These are phyloP conservation scores for Acromyrmex heyeri DNA, from an alignment of 1,140 invertebrate species.

Conservation along the genomic window DNA sequence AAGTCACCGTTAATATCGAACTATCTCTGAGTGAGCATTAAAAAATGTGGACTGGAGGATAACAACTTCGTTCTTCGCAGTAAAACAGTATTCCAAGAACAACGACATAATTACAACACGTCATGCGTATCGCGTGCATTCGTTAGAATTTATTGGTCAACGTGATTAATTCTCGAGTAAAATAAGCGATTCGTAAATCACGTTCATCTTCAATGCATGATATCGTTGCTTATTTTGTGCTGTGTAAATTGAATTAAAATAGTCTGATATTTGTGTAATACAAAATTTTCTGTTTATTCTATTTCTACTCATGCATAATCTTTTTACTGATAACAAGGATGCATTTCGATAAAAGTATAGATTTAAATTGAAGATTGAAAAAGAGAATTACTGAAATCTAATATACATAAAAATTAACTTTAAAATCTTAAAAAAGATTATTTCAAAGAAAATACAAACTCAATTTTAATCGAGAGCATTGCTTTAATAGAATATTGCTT, in stretches of 20 bases:
- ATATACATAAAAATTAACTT: background rate
- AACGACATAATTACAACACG: constrained; percentile 52
- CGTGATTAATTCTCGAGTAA: constrained; percentile 36
- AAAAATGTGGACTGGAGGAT: constrained; percentile 24
- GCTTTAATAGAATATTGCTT: background rate
- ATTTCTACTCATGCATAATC: background rate
- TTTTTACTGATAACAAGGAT: background rate
- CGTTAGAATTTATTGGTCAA: constrained; percentile 62
- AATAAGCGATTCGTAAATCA: constrained; percentile 32
- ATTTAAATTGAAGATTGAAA: background rate
- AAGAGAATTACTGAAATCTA: background rate
- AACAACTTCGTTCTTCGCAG: constrained; percentile 37
- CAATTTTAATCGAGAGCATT: background rate
- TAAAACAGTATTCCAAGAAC: constrained; percentile 49
- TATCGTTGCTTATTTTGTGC: background rate
- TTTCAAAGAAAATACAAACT: background rate
- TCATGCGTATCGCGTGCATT: constrained; percentile 30
- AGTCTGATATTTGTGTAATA: constrained; percentile 8
- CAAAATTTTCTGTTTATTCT: constrained; percentile 12
- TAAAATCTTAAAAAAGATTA: constrained; percentile 7
- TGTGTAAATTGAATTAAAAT: background rate
- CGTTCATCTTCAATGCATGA: constrained; percentile 16
- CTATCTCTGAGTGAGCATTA: constrained; percentile 27
- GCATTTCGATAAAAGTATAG: background rate
- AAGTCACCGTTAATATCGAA: background rate